Evolutionary conservation across 1,140 invertebrate genomes (phyloP).

Genomic region (Atta texana): DNA sequence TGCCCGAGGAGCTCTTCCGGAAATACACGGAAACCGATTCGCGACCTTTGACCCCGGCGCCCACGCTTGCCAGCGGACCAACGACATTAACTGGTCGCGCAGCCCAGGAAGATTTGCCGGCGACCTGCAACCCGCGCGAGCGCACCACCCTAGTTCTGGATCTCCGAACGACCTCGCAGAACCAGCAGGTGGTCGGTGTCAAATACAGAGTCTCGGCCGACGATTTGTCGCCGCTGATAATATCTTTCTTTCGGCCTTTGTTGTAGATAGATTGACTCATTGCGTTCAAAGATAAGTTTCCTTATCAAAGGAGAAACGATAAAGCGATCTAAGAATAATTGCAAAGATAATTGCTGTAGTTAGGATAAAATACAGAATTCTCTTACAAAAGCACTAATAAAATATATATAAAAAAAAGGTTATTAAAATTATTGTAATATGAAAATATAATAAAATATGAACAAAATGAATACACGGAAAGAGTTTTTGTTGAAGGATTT

Average conservation of each 20-base stretch:
- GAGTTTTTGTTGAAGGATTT: too few relatives aligned
- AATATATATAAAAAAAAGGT: background rate
- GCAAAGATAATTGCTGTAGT: background rate
- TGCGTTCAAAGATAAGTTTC: background rate
- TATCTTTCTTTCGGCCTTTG: background rate
- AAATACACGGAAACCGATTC: conserved; percentile 94
- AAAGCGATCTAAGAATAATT: background rate
- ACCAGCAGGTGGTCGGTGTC: conserved; percentile 66
- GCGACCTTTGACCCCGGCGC: conserved; percentile 90
- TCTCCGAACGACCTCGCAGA: conserved; percentile 78
- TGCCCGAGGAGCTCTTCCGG: conserved; percentile 88
- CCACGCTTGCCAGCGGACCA: conserved; percentile 89
- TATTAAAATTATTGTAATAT: background rate
- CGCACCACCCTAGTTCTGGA: conserved; percentile 84
- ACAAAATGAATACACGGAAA: background rate
- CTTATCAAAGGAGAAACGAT: background rate
- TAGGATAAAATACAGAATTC: background rate
- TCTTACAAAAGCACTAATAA: background rate
- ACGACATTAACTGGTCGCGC: conserved; percentile 55
- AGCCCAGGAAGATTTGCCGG: conserved; percentile 52
- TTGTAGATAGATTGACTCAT: too few relatives aligned
- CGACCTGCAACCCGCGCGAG: conserved; percentile 74
- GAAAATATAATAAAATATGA: conserved; percentile 8
- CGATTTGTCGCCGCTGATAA: background rate
- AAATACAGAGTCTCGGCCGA: background rate